Evolutionary conservation across 2,888 invertebrate species (phyloP).

Genomic region (Lepetodrilus schrolli): DNA sequence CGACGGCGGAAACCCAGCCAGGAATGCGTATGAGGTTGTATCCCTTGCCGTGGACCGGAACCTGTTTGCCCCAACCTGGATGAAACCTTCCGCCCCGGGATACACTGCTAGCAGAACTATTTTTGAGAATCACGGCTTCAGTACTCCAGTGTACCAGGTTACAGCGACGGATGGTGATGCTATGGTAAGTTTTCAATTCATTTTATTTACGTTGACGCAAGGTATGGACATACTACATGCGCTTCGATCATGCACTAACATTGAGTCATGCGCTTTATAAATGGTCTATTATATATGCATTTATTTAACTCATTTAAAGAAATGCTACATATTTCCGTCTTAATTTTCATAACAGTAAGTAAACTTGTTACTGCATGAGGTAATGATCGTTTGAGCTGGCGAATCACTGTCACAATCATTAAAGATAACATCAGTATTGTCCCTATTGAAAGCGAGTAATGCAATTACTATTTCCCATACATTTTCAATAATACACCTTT

Average conservation of each 20-base stretch:
- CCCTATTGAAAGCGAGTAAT: not conserved
- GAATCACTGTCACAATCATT: too few species aligned
- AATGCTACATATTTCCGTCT: not conserved
- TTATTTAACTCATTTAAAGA: not conserved
- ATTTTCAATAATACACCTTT: not conserved
- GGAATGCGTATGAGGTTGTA: conserved; percentile 49
- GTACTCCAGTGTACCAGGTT: conserved; percentile 50
- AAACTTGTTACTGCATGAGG: too few species aligned
- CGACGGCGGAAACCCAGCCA: conserved; percentile 61
- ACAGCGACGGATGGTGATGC: conserved; percentile 58
- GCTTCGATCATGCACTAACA: too few species aligned
- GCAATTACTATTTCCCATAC: not conserved
- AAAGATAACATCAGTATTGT: not conserved
- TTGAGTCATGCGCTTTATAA: not conserved
- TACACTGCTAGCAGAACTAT: conserved; percentile 42
- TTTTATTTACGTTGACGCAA: too few species aligned
- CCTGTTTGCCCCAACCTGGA: conserved; percentile 57
- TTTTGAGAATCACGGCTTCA: conserved; percentile 59
- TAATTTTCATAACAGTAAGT: too few species aligned
- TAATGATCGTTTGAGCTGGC: too few species aligned
- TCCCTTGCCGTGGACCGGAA: conserved; percentile 60
- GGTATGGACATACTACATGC: too few species aligned
- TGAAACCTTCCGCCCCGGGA: conserved; percentile 42
- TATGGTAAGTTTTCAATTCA: conserved; percentile 49
- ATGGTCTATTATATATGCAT: not conserved